phyloP scores from a whole-genome alignment of 2,113 vertebrate genomes.

The Megaleporinus macrocephalus region DNA sequence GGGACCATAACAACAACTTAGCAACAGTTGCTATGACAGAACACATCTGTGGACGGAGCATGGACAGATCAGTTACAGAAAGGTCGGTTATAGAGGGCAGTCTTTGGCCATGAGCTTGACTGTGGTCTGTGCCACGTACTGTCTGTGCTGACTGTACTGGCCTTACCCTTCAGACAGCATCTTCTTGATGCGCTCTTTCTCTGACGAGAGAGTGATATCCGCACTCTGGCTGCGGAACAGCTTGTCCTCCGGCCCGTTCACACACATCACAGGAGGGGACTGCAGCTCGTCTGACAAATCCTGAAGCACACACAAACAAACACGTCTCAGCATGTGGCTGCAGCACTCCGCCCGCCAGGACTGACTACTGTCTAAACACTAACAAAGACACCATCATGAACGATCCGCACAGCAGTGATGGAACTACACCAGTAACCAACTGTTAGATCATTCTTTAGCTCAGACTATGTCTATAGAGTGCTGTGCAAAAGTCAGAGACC shows the following conservation, averaged over 20 bases:
- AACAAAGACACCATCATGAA: no score
- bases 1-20: no score
- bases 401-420: no score
- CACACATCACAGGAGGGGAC: conserved; percentile 81
- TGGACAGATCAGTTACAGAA: no score
- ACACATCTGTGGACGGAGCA: no score
- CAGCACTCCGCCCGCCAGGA: neutral
- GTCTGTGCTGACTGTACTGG: neutral
- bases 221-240: conserved; percentile 94
- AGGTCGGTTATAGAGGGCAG: no score
- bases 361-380: neutral
- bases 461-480: no score
- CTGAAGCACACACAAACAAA: conserved; percentile 66
- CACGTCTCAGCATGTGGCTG: neutral
- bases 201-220: conserved; percentile 85
- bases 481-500: no score
- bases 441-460: no score
- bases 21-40: no score
- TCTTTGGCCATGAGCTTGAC: no score
- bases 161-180: conserved; percentile 95
- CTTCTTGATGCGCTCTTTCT: conserved; percentile 94
- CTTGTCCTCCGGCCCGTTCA: conserved; percentile 94
- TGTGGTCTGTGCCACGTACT: neutral
- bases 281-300: conserved; percentile 80
- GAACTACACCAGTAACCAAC: no score